Evolutionary conservation across 2,888 invertebrate species (phyloP).

Genomic region (Chironomus riparius): DNA sequence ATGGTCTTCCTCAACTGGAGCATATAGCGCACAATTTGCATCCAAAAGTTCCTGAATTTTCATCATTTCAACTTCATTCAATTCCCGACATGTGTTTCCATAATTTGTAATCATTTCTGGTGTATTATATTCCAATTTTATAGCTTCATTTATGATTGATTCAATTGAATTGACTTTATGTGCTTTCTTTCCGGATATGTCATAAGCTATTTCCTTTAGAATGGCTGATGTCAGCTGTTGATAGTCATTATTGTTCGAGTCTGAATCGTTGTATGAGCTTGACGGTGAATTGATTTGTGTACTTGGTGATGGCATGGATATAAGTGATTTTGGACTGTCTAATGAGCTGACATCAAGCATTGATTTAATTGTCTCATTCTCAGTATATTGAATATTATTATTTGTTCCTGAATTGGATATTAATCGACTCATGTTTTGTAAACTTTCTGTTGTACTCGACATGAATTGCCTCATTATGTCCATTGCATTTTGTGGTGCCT

Average conservation of each 20-base stretch:
- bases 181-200: neutral
- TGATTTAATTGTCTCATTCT: constrained; percentile 27
- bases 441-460: constrained; percentile 40
- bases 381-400: neutral
- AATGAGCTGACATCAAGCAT: constrained; percentile 26
- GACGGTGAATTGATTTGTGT: neutral
- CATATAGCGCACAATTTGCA: constrained; percentile 75
- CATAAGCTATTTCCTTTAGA: constrained; percentile 1
- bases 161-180: constrained; percentile 56
- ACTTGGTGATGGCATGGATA: neutral
- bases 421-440: constrained; percentile 28
- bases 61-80: constrained; percentile 70
- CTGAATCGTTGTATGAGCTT: neutral
- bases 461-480: constrained; percentile 43
- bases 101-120: neutral
- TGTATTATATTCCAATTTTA: constrained; percentile 70
- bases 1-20: constrained; percentile 71
- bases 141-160: constrained; percentile 75
- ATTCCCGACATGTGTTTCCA: constrained; percentile 43
- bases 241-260: constrained; percentile 13
- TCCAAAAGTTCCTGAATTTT: constrained; percentile 76
- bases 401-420: neutral
- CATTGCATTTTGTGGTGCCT: constrained; percentile 41
- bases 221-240: neutral
- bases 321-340: constrained; percentile 20